Conservation (phyloP, 53 echinoderm and acorn worm species). For the Apostichopus leukothele region DNA sequence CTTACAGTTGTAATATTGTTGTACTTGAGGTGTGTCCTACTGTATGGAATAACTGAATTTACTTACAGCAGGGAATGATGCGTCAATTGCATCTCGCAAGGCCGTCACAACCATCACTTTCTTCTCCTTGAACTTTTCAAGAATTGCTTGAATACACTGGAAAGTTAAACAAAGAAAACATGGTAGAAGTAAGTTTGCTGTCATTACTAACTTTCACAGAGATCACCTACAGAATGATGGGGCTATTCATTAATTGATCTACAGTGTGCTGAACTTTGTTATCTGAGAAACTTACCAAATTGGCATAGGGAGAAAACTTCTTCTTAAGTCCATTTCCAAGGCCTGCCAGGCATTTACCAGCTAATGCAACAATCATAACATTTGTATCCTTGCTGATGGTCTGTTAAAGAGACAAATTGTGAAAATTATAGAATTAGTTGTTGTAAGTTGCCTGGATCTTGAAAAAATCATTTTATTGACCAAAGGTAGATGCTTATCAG, state of each 20-base stretch:
- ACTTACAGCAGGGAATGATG: slow-evolving; percentile 87
- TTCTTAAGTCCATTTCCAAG: slow-evolving; percentile 80
- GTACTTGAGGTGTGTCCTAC: too few species aligned
- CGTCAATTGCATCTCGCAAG: slow-evolving; percentile 85
- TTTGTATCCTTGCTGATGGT: slow-evolving; percentile 83
- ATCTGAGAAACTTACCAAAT: slow-evolving; percentile 57
- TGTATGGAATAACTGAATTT: not conserved
- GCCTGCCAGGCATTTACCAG: slow-evolving; percentile 76
- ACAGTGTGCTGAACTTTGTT: not conserved
- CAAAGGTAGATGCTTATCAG: too few species aligned
- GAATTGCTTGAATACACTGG: slow-evolving; percentile 80
- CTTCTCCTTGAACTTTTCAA: slow-evolving; percentile 98
- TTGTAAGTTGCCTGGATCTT: too few species aligned
- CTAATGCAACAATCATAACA: slow-evolving; percentile 89
- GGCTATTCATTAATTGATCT: not conserved
- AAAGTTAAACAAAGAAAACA: not conserved
- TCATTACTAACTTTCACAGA: not conserved
- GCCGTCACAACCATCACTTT: slow-evolving; percentile 78
- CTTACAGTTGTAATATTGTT: too few species aligned
- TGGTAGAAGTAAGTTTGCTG: not conserved
- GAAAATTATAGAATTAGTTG: too few species aligned
- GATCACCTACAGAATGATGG: not conserved
- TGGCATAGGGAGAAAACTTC: slow-evolving; percentile 88
- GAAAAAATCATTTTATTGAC: too few species aligned
- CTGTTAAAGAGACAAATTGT: slow-evolving; percentile 49